Conservation (phyloP, 2,797 vertebrate genomes). For the Gila robusta region DNA sequence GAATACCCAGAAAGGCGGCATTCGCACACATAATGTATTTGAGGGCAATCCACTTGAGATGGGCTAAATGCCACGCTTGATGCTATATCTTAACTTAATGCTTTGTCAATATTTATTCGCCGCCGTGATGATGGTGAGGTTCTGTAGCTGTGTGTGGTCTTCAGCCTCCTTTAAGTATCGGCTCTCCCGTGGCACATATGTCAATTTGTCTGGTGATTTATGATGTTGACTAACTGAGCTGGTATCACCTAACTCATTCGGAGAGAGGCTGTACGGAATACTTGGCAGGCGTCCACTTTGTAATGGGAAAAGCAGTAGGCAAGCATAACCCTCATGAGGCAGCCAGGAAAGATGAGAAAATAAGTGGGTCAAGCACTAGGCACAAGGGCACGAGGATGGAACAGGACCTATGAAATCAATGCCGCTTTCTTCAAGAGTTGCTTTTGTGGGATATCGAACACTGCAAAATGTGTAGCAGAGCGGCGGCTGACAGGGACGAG, state of each 20-base stretch:
- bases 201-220: constrained; percentile 84
- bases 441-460: constrained; percentile 80
- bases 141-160: constrained; percentile 66
- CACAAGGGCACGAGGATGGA: constrained; percentile 73
- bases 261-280: constrained; percentile 73
- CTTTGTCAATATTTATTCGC: constrained; percentile 77
- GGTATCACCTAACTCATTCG: constrained; percentile 80
- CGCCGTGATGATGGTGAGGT: constrained; percentile 63
- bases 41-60: constrained; percentile 55
- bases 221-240: constrained; percentile 79
- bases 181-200: constrained; percentile 78
- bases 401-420: constrained; percentile 83
- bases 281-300: constrained; percentile 79
- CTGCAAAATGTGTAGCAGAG: constrained; percentile 69
- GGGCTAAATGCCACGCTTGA: constrained; percentile 51
- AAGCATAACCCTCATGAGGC: constrained; percentile 81
- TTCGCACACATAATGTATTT: constrained; percentile 56
- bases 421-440: constrained; percentile 69
- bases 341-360: constrained; percentile 86
- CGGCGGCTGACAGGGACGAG: constrained; percentile 72
- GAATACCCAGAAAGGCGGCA: constrained; percentile 28
- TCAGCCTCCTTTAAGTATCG: constrained; percentile 73
- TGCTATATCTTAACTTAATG: constrained; percentile 71
- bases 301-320: constrained; percentile 79
- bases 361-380: constrained; percentile 85